Evolutionary conservation across 1,140 invertebrate genomes (phyloP).

Genomic region (Schlechtendalia chinensis): DNA sequence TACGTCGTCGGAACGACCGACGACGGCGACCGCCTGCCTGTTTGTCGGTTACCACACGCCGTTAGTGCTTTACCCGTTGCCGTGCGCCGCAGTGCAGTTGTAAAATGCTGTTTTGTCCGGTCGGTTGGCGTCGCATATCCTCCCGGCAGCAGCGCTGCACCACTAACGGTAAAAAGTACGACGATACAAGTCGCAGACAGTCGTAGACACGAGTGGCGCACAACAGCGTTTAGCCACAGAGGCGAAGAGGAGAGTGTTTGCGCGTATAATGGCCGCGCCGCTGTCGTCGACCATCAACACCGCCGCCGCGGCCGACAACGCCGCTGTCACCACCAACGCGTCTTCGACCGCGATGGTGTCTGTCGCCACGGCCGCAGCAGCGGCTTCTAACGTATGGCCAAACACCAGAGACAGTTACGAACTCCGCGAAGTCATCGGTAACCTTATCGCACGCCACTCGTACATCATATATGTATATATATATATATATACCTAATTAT

Average conservation of each 20-base stretch:
- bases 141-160: no score
- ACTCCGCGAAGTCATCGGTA: conserved; percentile 90
- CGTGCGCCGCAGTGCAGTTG: conserved; percentile 17
- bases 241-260: not conserved
- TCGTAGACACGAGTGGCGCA: not conserved
- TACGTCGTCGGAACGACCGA: not conserved
- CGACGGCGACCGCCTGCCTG: not conserved
- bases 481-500: no score
- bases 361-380: conserved; percentile 62
- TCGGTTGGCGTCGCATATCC: conserved; percentile 13
- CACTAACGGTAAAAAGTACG: not conserved
- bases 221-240: not conserved
- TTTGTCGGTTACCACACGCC: not conserved
- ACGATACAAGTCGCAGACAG: not conserved
- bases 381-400: conserved; percentile 73
- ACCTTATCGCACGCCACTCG: conserved; percentile 51
- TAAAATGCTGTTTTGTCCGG: conserved; percentile 36
- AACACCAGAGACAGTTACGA: conserved; percentile 93
- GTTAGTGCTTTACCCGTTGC: conserved; percentile 1
- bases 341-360: conserved; percentile 55
- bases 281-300: not conserved
- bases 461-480: no score
- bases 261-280: conserved; percentile 30
- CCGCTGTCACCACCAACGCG: conserved; percentile 55
- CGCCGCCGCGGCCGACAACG: not conserved